Evolutionary conservation across 2,113 vertebrate species (phyloP), one percentile per base, ranked within the genome.

Genomic region (Menidia beryllina): DNA sequence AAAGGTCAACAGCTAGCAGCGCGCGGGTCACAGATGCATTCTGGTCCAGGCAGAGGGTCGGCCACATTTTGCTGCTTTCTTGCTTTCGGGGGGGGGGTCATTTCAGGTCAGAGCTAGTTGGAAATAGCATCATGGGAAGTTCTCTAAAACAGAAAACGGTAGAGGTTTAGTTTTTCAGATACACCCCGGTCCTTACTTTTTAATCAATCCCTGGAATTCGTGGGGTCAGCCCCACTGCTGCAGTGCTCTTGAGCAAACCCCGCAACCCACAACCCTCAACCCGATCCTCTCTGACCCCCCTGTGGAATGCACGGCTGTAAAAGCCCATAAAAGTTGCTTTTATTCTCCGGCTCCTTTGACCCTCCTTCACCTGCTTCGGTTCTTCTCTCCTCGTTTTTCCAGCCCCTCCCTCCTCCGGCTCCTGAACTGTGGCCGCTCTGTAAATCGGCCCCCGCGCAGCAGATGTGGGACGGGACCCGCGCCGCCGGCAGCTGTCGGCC

Each of bases 401-500:
- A 66, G 17, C 43, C 21, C 47, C 53, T 39, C 49, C 39, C 8
- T 21, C 27, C 53, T n/a, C 43, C 38, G 19, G 72, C 64, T n/a
- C 47, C 56, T 72, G 59, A 85, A 79, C 76, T 76, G 51, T 74
- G 65, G 78, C 52, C 15, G 4, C 69, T 77, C 68, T 77, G 78
- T 86, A 70, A 88, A 76, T 67, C 50, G 56, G 57, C 58, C 85
- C 73, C 43, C 77, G 78, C 66, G 23, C 86, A 93, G 87, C 93
- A 93, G 92, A 93, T 94, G 91, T 94, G 91, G 79, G 90, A 79
- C 79, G 56, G 67, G n/a, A n/a, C 51, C 62, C 70, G 75, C 75
- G 73, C 83, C 53, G 71, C 61, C 70, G 83, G 83, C 89, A 91
- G 89, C 91, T 90, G 91, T 91, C 81, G 43, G 75, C 82, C 81